Percentiles rank a stretch among this genome's conserved stretches.
These are phyloP conservation scores for Synchiropus splendidus DNA, from an alignment of 2,113 vertebrate species.

Conservation along the genomic window DNA sequence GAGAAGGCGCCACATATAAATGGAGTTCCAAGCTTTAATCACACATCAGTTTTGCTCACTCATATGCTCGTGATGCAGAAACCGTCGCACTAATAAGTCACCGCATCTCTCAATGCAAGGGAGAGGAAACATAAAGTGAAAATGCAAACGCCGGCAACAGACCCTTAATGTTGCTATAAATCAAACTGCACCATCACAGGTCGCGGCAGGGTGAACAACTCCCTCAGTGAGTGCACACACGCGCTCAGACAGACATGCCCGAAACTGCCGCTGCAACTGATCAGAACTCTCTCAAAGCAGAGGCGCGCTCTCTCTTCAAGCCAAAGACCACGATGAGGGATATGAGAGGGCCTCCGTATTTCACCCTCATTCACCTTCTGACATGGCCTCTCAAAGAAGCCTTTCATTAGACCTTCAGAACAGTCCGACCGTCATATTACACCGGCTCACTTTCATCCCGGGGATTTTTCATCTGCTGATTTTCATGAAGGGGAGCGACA, in stretches of 20 bases:
- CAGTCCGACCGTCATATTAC: constrained; percentile 51
- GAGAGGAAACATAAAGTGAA: constrained; percentile 50
- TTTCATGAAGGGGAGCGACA: constrained; percentile 40
- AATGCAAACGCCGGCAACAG: constrained; percentile 43
- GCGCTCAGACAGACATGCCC: neutral
- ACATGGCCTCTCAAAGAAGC: constrained; percentile 57
- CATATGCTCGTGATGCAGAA: no score
- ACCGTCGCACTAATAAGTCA: constrained; percentile 43
- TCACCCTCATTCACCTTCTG: constrained; percentile 60
- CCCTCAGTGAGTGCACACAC: neutral
- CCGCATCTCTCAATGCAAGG: constrained; percentile 31
- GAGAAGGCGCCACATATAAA: no score
- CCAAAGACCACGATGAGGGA: constrained; percentile 3
- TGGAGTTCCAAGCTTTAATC: neutral
- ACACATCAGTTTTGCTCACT: constrained; percentile 1
- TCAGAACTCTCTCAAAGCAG: constrained; percentile 31
- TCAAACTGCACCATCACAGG: constrained; percentile 31
- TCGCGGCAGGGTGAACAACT: constrained; percentile 9
- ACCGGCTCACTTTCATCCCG: constrained; percentile 48
- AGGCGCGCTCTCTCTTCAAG: constrained; percentile 34
- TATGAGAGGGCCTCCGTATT: constrained; percentile 32
- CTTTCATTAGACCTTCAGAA: constrained; percentile 58
- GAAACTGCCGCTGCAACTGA: constrained; percentile 19
- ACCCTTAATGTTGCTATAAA: constrained; percentile 53
- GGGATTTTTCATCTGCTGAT: constrained; percentile 49